Evolutionary conservation across 2,113 vertebrate species (phyloP), one percentile per base, ranked within the genome.

Genomic region (Mola mola): DNA sequence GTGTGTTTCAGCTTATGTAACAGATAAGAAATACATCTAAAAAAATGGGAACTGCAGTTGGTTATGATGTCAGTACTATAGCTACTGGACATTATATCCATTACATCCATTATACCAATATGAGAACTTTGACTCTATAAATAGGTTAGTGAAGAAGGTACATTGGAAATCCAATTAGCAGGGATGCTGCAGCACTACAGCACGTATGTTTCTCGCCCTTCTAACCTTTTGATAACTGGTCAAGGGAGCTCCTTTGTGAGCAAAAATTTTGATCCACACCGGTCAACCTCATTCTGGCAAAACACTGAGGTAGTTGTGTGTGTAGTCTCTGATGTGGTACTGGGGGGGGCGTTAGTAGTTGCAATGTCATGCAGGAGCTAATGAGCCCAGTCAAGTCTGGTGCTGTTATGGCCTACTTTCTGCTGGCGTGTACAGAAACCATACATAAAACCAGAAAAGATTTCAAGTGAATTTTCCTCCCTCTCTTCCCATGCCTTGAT

Each of bases 61-160:
- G 48, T 48, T 36, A 24, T 65, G 29, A 22, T 38, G 21, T 47
- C 43, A 21, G 17, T 44, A 47, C 28, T 52, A 24, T 28, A 37
- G 37, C 22, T 29, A 11, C 50, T 26, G 43, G 40, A 66, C 58
- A n/a, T n/a, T n/a, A n/a, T n/a, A n/a, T n/a, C n/a, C n/a, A n/a
- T n/a, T n/a, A n/a, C n/a, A n/a, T 84, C 58, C 22, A 36, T 44
- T 29, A 49, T 20, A 50, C 20, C 60, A 59, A 20, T 34, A 19
- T 38, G 37, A 57, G 26, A 46, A 24, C 50, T 29, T 55, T 41
- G 24, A 64, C 59, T 38, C 36, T 42, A 36, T 72, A 48, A 84
- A 75, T 29, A 51, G 37, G 36, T 78, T 81, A 75, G 34, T 57
- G 29, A 63, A 65, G 50, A 40, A 66, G 52, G 51, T 57, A 50